Base-by-base conservation (phyloP, 2,113 vertebrate genomes). In the Vireo altiloquus region DNA sequence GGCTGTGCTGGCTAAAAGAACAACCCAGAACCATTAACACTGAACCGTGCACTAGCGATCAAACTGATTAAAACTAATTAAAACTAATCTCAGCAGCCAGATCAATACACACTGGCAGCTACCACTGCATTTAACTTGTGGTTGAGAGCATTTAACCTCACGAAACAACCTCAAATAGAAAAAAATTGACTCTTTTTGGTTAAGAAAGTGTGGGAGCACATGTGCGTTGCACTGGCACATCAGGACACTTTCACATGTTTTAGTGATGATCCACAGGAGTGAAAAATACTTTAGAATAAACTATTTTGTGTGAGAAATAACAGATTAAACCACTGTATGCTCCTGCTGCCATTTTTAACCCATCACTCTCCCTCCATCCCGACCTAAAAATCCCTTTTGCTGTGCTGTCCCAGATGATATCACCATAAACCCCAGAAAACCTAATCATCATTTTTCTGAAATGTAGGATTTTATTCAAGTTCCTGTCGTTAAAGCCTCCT, bases 211-310 rank as follows among this genome's bases (percentile, higher is more conserved):
- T 2, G 2, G 24, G 20, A 49, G 37, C 25, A 14, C 7, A 0
- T 0, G 2, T 15, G 19, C 13, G 6, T 37, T 40, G 35, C 24
- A 10, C 6, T n/a, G 54, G 9, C 2, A 6, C 4, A 33, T 6
- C 25, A 64, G 37, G 76, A 53, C n/a, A 21, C 0, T 2, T 42
- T 15, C 2, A 24, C 3, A 10, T 11, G 22, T 49, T 83, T 47
- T 40, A 46, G 25, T 60, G 33, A n/a, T 60, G 40, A 60, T 13
- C 13, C 31, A 52, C 25, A 76, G 15, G 7, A 83, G 15, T 0
- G 2, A 75, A 54, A 84, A 85, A 53, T 5, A 46, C 7, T 54
- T 68, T 16, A 30, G 9, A 81, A 68, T 9, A 1, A 78, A 5
- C 4, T 33, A 11, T 37, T 47, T 19, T 44, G 6, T 7, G 1